phyloP scores from a whole-genome alignment of 2,113 vertebrate species.

The Marmota flaviventris region DNA sequence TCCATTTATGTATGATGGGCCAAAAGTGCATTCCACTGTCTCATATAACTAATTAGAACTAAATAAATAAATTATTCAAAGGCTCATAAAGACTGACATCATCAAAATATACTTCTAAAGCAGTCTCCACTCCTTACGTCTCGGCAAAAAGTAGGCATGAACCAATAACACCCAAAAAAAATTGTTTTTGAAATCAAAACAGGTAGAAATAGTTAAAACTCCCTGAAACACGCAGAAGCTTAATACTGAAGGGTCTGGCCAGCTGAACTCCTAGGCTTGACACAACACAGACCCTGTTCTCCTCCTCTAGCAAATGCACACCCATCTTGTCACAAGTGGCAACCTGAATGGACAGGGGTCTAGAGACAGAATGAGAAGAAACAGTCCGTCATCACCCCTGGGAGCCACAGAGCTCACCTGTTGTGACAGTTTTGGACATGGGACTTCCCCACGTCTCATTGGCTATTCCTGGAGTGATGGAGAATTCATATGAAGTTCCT shows the following conservation, averaged over 20 bases:
- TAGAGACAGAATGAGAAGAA: not conserved
- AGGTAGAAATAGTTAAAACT: not conserved
- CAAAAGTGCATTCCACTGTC: too few species aligned
- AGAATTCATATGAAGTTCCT: not conserved
- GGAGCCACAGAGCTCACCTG: not conserved
- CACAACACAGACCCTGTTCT: not conserved
- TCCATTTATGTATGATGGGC: too few species aligned
- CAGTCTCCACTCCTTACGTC: not conserved
- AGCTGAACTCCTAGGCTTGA: not conserved
- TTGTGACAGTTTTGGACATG: accelerated
- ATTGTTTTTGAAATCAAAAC: not conserved
- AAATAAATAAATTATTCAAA: not conserved
- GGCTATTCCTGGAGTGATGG: not conserved
- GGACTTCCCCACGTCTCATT: accelerated
- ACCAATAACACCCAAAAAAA: not conserved
- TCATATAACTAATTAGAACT: too few species aligned
- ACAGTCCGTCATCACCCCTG: not conserved
- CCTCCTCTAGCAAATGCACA: not conserved
- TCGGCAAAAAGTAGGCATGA: not conserved
- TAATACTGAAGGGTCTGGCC: not conserved
- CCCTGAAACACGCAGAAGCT: not conserved
- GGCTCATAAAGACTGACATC: not conserved
- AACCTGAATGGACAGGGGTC: not conserved
- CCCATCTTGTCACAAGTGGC: not conserved
- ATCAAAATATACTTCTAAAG: not conserved